A percentile compares a stretch with the other conserved stretches of the same genome.
Conservation (phyloP, 1,140 invertebrate species). For the Eueides isabella region DNA sequence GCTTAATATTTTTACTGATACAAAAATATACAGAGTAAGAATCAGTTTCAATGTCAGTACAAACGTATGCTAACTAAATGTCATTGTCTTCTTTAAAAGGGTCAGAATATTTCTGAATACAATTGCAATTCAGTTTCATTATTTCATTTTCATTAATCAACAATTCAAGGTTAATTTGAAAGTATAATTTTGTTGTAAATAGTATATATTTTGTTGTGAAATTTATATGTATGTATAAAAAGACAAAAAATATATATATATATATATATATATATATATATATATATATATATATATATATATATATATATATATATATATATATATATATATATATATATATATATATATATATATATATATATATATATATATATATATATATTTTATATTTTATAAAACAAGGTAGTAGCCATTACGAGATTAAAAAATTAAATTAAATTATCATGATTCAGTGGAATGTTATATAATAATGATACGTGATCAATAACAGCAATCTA, state of each 20-base stretch:
- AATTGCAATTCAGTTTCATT: slow-evolving; percentile 21
- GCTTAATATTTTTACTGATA: background rate
- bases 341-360: too few species aligned
- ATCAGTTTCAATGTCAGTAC: background rate
- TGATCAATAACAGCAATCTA: background rate
- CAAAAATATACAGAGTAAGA: slow-evolving; percentile 17
- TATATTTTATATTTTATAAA: too few species aligned
- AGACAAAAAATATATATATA: too few species aligned
- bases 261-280: too few species aligned
- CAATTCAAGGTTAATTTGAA: slow-evolving; percentile 6
- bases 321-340: too few species aligned
- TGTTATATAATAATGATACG: background rate
- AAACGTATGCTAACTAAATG: slow-evolving; percentile 40
- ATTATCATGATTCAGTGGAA: background rate
- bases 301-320: too few species aligned
- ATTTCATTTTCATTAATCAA: slow-evolving; percentile 11
- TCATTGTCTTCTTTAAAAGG: slow-evolving; percentile 51
- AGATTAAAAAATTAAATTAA: too few species aligned
- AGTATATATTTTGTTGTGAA: background rate
- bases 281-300: too few species aligned
- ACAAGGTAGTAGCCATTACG: too few species aligned
- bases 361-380: too few species aligned
- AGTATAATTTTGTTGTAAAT: background rate
- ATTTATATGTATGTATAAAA: background rate
- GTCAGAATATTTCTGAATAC: slow-evolving; percentile 40